phyloP scores from a whole-genome alignment of 2,888 invertebrate genomes.

The Temnothorax unifasciatus region DNA sequence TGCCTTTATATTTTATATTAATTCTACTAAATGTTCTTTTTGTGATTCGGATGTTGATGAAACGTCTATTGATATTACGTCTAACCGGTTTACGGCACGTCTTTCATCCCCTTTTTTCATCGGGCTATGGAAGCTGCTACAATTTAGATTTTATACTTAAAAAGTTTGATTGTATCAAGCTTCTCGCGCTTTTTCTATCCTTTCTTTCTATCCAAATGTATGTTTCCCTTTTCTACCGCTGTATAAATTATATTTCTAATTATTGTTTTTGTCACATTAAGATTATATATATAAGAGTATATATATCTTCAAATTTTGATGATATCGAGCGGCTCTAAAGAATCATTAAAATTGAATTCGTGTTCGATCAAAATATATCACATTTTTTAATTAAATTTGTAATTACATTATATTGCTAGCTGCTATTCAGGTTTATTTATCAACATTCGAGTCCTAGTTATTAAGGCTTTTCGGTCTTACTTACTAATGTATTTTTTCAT shows the following conservation, averaged over 20 bases:
- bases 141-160: not conserved
- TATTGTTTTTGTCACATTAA: not conserved
- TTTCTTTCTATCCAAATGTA: not conserved
- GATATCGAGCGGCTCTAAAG: not conserved
- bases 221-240: not conserved
- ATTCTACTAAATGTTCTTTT: slow-evolving; percentile 17
- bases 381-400: not conserved
- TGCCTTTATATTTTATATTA: slow-evolving; percentile 30
- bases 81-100: not conserved
- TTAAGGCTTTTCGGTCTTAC: not conserved
- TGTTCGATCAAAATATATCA: not conserved
- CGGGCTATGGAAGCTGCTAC: not conserved
- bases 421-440: not conserved
- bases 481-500: not conserved
- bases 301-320: not conserved
- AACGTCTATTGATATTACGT: not conserved
- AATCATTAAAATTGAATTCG: not conserved
- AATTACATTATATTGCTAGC: not conserved
- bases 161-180: not conserved
- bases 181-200: not conserved
- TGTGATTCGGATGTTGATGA: slow-evolving; percentile 1
- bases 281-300: not conserved
- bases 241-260: slow-evolving; percentile 3
- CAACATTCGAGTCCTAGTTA: not conserved
- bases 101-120: not conserved